Conservation (phyloP, 2,113 vertebrate species). For the Hyla sarda region DNA sequence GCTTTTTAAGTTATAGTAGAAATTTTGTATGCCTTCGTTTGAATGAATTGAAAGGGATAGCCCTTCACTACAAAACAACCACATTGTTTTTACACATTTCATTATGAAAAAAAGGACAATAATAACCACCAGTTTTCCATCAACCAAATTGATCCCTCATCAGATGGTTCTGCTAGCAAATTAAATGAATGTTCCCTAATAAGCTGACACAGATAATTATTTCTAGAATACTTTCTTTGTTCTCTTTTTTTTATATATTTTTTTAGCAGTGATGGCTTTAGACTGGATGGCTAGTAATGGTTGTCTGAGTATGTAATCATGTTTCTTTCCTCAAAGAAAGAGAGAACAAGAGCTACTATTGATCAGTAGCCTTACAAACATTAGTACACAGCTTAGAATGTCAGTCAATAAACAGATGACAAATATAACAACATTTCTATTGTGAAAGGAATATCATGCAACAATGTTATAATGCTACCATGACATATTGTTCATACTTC, state of each 20-base stretch:
- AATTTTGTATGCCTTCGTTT: not conserved
- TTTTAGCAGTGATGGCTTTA: not conserved
- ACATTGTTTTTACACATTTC: not conserved
- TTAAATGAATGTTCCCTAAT: not conserved
- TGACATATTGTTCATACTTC: not conserved
- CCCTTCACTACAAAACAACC: not conserved
- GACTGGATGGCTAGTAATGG: not conserved
- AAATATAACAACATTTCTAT: conserved; percentile 10
- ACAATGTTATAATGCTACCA: not conserved
- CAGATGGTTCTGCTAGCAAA: not conserved
- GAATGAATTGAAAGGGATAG: not conserved
- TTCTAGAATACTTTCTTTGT: not conserved
- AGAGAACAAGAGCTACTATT: not conserved
- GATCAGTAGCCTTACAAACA: not conserved
- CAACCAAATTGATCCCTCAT: not conserved
- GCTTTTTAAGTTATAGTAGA: not conserved
- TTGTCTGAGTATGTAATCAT: not conserved
- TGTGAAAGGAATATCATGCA: not conserved
- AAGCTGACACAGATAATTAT: not conserved
- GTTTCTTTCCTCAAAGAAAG: not conserved
- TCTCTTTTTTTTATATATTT: no score
- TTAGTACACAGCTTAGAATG: not conserved
- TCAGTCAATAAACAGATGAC: not conserved
- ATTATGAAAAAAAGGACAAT: not conserved
- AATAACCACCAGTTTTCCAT: not conserved